Conservation (phyloP, 2,888 invertebrate genomes). For the Choreutis nemorana region DNA sequence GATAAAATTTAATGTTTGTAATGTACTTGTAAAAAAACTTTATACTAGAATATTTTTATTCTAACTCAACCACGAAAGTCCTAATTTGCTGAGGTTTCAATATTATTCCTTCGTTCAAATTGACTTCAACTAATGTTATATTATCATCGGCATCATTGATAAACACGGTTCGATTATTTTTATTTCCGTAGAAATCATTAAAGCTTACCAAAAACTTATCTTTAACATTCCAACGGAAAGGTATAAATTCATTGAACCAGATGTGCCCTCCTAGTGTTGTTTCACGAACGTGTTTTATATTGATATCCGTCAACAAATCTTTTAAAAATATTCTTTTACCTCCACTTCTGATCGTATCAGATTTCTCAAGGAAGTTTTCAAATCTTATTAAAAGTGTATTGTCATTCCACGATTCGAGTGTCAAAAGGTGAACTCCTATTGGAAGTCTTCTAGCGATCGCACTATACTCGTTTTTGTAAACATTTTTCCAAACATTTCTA, state of each 20-base stretch:
- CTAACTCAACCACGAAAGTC: constrained; percentile 64
- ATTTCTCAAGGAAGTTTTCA: constrained; percentile 78
- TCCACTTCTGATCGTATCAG: constrained; percentile 63
- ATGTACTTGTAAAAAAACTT: too few species aligned
- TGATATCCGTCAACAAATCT: constrained; percentile 65
- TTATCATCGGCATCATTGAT: constrained; percentile 14
- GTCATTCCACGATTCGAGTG: constrained; percentile 77
- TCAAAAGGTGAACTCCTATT: constrained; percentile 75
- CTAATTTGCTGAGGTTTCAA: constrained; percentile 77
- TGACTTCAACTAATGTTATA: constrained; percentile 12
- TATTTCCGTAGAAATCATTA: constrained; percentile 25
- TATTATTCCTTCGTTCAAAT: constrained; percentile 35
- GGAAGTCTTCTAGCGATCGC: constrained; percentile 68
- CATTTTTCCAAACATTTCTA: constrained; percentile 36
- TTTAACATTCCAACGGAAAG: constrained; percentile 55
- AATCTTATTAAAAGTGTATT: constrained; percentile 72
- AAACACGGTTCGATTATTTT: constrained; percentile 10
- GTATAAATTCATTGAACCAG: constrained; percentile 59
- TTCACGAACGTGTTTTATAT: constrained; percentile 63
- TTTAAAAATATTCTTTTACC: constrained; percentile 62
- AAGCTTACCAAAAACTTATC: constrained; percentile 27
- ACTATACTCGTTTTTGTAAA: constrained; percentile 27
- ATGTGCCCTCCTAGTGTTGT: constrained; percentile 74
- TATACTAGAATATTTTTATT: too few species aligned
- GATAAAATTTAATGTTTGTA: too few species aligned